Base-by-base conservation (phyloP, 92 coral and sea anemone species). In the Isaurus tuberculatus region DNA sequence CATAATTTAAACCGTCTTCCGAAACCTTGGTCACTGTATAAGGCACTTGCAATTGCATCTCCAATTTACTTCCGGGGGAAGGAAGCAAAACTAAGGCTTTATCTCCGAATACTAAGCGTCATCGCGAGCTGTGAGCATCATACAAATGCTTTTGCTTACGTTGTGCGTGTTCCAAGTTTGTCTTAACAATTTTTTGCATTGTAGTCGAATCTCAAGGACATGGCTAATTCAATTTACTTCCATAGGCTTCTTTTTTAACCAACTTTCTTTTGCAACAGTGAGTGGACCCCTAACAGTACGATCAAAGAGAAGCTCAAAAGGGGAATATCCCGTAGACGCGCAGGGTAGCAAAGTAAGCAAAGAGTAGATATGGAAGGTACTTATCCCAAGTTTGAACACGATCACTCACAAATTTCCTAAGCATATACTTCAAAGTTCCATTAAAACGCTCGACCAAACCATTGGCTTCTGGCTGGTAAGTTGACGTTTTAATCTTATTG, bases 11-110 rank as follows among this genome's bases (percentile, higher is more conserved):
- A 44, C 51, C 51, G n/a, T 83, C 74, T 26, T 77, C 78, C 11
- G 65, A 32, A 30, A 26, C 53, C 83, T 72, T 79, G n/a, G 81
- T 74, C 34, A 86, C 65, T 37, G 14, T 37, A 49, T 65, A 89
- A 15, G 90, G 92, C 2, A 90, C 92, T 37, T 89, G 92, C 90
- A 87, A 89, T 31, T 60, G 73, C 22, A 74, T 51, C 48, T 89
- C 90, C 28, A 89, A 55, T 65, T 80, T 86, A 70, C 79, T 85
- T 7, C 84, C 84, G 25, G 79, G 74, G 34, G 61, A 79, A 27
- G 89, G 89, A 40, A 89, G 65, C 32, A 86, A 48, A 30, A 80
- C 79, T 51, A 86, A 71, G 13, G 86, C 87, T 30, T 67, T 74
- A 36, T 88, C 86, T 37, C 86, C 86, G 37, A 36, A 68, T 14